Evolutionary conservation across 2,888 invertebrate species (phyloP).

Genomic region (Heteromurus nitidus): DNA sequence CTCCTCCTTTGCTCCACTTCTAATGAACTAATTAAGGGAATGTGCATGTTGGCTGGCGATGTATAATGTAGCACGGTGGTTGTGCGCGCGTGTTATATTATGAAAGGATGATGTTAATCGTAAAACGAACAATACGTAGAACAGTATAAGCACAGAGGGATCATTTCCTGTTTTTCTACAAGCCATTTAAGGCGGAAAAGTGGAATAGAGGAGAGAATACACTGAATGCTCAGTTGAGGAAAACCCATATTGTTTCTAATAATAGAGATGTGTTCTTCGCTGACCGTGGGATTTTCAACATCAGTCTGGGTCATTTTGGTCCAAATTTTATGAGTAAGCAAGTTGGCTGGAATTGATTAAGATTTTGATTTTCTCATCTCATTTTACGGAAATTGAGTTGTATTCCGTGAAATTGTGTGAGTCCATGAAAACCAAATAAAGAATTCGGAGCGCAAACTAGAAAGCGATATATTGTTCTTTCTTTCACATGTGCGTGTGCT

Average conservation of each 20-base stretch:
- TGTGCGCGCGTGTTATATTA: slow-evolving; percentile 21
- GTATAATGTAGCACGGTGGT: slow-evolving; percentile 1
- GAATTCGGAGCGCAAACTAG: slow-evolving; percentile 26
- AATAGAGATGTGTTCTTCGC: slow-evolving; percentile 70
- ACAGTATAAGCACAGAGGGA: slow-evolving; percentile 32
- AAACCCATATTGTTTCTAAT: slow-evolving; percentile 36
- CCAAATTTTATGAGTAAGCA: slow-evolving; percentile 72
- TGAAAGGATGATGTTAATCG: slow-evolving; percentile 47
- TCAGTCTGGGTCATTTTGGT: slow-evolving; percentile 73
- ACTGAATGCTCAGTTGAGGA: slow-evolving; percentile 1
- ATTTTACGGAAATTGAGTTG: slow-evolving; percentile 65
- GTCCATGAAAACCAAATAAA: slow-evolving; percentile 46
- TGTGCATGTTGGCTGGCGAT: neutral
- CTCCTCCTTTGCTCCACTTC: slow-evolving; percentile 61
- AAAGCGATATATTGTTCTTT: neutral
- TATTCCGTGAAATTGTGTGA: slow-evolving; percentile 45
- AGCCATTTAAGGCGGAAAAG: slow-evolving; percentile 40
- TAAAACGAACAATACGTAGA: slow-evolving; percentile 46
- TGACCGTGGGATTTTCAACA: slow-evolving; percentile 73
- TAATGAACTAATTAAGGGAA: slow-evolving; percentile 60
- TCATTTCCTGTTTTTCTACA: slow-evolving; percentile 53
- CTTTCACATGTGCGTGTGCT: neutral
- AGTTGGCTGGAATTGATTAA: slow-evolving; percentile 73
- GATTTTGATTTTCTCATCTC: slow-evolving; percentile 72
- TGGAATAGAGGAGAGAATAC: slow-evolving; percentile 1